These are phyloP conservation scores for Ametastegia equiseti DNA, from an alignment of 2,888 invertebrate genomes.

Conservation along the genomic window DNA sequence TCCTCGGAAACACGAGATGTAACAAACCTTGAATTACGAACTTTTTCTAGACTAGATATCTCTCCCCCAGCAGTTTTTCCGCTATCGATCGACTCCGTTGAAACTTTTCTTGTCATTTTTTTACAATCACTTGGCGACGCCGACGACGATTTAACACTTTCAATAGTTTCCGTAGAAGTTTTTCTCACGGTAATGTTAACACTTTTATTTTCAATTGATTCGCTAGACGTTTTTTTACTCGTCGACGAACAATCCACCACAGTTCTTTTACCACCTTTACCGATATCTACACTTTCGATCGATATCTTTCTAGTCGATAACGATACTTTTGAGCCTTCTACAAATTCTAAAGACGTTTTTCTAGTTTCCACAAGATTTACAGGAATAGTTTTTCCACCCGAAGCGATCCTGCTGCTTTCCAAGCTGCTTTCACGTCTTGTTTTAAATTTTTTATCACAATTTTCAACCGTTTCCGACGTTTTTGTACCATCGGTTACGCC, in stretches of 20 bases:
- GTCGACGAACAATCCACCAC: conserved; percentile 40
- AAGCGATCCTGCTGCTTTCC: conserved; percentile 26
- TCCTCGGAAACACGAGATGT: conserved; percentile 70
- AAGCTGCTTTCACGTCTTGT: conserved; percentile 39
- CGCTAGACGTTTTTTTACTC: conserved; percentile 49
- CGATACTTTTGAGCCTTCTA: conserved; percentile 46
- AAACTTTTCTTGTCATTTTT: conserved; percentile 57
- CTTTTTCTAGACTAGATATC: conserved; percentile 53
- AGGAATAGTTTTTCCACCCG: conserved; percentile 25
- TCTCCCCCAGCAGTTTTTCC: conserved; percentile 47
- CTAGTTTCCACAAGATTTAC: conserved; percentile 20
- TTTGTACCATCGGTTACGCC: background rate
- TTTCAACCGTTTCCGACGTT: conserved; percentile 23
- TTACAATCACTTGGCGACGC: conserved; percentile 50
- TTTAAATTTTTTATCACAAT: conserved; percentile 45
- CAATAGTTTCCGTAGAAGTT: conserved; percentile 51
- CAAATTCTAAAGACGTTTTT: conserved; percentile 28
- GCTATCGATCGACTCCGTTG: conserved; percentile 52
- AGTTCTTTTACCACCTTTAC: conserved; percentile 51
- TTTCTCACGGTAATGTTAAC: conserved; percentile 53
- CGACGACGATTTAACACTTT: conserved; percentile 49
- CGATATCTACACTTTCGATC: conserved; percentile 51
- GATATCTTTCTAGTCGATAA: conserved; percentile 53
- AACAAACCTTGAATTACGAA: conserved; percentile 70
- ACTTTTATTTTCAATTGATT: conserved; percentile 34